phyloP scores from a whole-genome alignment of 2,888 invertebrate genomes.

The Crossocerus cetratus region DNA sequence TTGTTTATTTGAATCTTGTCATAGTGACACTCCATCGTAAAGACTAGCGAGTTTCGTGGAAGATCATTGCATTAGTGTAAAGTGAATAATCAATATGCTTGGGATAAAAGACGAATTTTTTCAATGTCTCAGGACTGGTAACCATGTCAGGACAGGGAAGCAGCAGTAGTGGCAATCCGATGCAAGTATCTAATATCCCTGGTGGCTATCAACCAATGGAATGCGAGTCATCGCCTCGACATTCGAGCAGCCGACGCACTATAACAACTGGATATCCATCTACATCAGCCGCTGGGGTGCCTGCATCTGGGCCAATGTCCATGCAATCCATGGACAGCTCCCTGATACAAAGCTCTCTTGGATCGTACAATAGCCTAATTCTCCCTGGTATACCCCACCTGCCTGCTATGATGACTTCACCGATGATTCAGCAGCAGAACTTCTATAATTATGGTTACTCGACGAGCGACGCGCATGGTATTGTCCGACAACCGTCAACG shows the following conservation, averaged over 20 bases:
- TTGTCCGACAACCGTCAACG: conserved; percentile 69
- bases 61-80: conserved; percentile 57
- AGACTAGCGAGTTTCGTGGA: conserved; percentile 63
- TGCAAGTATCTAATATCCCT: conserved; percentile 72
- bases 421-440: conserved; percentile 72
- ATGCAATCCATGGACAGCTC: conserved; percentile 73
- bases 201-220: conserved; percentile 84
- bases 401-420: conserved; percentile 73
- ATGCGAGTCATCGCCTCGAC: conserved; percentile 84
- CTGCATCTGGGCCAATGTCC: conserved; percentile 69
- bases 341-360: conserved; percentile 77
- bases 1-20: conserved; percentile 41
- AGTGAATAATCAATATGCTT: background rate
- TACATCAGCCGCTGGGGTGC: conserved; percentile 63
- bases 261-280: conserved; percentile 66
- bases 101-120: conserved; percentile 36
- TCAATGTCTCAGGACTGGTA: conserved; percentile 74
- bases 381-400: conserved; percentile 77
- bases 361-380: conserved; percentile 76
- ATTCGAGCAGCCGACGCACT: conserved; percentile 70
- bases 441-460: conserved; percentile 74
- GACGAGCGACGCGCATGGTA: conserved; percentile 70
- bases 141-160: conserved; percentile 76
- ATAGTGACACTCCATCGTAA: conserved; percentile 57
- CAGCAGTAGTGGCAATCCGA: conserved; percentile 68